Percentiles rank a stretch among this genome's conserved stretches.
Evolutionary conservation across 2,888 invertebrate genomes (phyloP).

Genomic region (Drosophila pseudotakahashii): DNA sequence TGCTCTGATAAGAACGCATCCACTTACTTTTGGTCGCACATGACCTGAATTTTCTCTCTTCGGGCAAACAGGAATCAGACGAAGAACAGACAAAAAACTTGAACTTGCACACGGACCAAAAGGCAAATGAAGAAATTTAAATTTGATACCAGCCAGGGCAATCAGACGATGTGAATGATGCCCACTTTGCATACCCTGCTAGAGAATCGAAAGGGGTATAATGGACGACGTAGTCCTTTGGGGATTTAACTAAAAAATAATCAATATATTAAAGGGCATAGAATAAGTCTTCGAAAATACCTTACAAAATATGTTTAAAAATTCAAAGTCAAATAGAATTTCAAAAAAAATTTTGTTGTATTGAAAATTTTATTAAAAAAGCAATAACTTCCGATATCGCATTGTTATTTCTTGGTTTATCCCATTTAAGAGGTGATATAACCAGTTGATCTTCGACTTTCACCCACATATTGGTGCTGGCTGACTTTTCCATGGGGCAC

Average conservation of each 20-base stretch:
- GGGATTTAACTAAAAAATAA: not conserved
- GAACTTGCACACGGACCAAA: constrained; percentile 58
- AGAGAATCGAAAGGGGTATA: not conserved
- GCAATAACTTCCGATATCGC: too few relatives aligned
- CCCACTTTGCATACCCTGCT: constrained; percentile 16
- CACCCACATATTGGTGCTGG: constrained; percentile 17
- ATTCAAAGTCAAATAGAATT: too few relatives aligned
- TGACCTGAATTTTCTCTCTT: constrained; percentile 69
- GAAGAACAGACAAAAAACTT: constrained; percentile 51
- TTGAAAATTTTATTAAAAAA: too few relatives aligned
- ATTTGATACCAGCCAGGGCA: constrained; percentile 59
- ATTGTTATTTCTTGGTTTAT: not conserved
- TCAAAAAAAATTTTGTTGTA: too few relatives aligned
- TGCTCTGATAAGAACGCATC: constrained; percentile 78
- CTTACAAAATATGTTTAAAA: not conserved
- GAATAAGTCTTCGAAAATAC: not conserved
- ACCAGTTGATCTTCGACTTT: not conserved
- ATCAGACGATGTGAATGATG: constrained; percentile 52
- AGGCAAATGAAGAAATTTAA: constrained; percentile 75
- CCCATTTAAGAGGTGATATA: not conserved
- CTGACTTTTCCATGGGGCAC: constrained; percentile 55
- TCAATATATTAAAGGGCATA: not conserved
- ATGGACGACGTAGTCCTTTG: not conserved
- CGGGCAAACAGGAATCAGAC: constrained; percentile 18
- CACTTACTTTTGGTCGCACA: constrained; percentile 78